Conservation (phyloP, 2,797 vertebrate species). For the Sparidentex hasta region DNA sequence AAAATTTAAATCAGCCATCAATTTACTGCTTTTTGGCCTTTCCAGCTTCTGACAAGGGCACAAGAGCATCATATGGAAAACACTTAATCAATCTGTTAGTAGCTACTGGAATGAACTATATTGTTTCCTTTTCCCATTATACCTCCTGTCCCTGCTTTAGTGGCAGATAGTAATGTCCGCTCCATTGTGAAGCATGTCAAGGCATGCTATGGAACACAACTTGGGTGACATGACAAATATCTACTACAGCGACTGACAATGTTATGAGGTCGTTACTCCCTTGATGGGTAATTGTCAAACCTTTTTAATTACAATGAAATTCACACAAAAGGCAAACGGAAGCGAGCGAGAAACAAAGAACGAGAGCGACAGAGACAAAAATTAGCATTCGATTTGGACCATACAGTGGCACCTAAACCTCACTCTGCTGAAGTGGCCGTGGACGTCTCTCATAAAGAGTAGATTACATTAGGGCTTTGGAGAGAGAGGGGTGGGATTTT, state of each 20-base stretch:
- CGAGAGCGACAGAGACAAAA: constrained; percentile 30
- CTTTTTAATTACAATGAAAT: constrained; percentile 23
- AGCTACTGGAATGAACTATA: neutral
- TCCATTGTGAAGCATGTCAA: constrained; percentile 13
- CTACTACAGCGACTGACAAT: constrained; percentile 17
- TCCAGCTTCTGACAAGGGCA: constrained; percentile 1
- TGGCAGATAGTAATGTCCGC: neutral
- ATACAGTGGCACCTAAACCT: constrained; percentile 27
- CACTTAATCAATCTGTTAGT: constrained; percentile 3
- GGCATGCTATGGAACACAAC: constrained; percentile 19
- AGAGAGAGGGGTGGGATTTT: constrained; percentile 65
- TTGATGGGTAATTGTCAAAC: constrained; percentile 36
- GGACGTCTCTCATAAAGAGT: constrained; percentile 70
- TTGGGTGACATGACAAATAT: constrained; percentile 62
- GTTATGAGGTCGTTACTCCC: constrained; percentile 50
- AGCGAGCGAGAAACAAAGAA: neutral
- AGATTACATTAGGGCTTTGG: constrained; percentile 76
- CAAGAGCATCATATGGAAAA: neutral
- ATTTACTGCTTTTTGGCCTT: constrained; percentile 10
- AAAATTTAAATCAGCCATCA: neutral
- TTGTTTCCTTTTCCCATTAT: constrained; percentile 23
- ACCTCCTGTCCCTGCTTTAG: constrained; percentile 1
- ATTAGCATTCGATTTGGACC: constrained; percentile 65
- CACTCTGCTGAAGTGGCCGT: constrained; percentile 39
- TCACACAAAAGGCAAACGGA: constrained; percentile 1